Percentiles rank a stretch among this genome's conserved stretches.
Evolutionary conservation across 2,888 invertebrate species (phyloP).

Genomic region (Malthinus seriepunctatus): DNA sequence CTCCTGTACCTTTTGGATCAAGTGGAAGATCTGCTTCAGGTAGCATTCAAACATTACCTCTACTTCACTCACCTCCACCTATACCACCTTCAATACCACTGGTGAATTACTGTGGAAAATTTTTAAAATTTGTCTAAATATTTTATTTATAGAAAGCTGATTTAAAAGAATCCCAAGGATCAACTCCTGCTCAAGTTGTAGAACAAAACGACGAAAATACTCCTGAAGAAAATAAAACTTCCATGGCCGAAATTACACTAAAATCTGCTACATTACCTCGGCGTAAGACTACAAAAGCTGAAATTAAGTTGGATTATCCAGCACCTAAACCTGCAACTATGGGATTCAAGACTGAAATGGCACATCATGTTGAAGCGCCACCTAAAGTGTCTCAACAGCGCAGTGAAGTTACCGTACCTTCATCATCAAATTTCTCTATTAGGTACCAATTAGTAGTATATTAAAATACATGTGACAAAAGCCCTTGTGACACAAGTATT

Average conservation of each 20-base stretch:
- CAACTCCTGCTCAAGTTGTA: conserved; percentile 27
- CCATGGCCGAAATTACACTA: conserved; percentile 67
- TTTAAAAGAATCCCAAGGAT: conserved; percentile 4
- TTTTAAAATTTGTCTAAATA: neutral
- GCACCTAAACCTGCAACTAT: conserved; percentile 52
- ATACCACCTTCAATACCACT: neutral
- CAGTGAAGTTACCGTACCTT: conserved; percentile 59
- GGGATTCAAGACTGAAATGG: conserved; percentile 65
- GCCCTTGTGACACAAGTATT: too few species aligned
- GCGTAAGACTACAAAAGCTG: conserved; percentile 66
- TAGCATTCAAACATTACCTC: conserved; percentile 51
- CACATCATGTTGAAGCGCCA: conserved; percentile 58
- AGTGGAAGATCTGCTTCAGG: conserved; percentile 63
- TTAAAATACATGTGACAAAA: too few species aligned
- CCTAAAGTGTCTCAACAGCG: conserved; percentile 56
- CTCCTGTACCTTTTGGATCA: conserved; percentile 67
- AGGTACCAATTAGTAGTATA: conserved; percentile 2
- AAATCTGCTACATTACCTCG: conserved; percentile 70
- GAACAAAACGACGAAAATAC: conserved; percentile 30
- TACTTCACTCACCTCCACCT: conserved; percentile 41
- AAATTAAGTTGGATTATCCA: conserved; percentile 63
- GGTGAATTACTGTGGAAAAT: neutral
- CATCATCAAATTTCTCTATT: conserved; percentile 42
- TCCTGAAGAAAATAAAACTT: conserved; percentile 57
- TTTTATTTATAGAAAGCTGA: neutral